These are phyloP conservation scores for Brachylomia viminalis DNA, from an alignment of 2,888 invertebrate species.

Conservation along the genomic window DNA sequence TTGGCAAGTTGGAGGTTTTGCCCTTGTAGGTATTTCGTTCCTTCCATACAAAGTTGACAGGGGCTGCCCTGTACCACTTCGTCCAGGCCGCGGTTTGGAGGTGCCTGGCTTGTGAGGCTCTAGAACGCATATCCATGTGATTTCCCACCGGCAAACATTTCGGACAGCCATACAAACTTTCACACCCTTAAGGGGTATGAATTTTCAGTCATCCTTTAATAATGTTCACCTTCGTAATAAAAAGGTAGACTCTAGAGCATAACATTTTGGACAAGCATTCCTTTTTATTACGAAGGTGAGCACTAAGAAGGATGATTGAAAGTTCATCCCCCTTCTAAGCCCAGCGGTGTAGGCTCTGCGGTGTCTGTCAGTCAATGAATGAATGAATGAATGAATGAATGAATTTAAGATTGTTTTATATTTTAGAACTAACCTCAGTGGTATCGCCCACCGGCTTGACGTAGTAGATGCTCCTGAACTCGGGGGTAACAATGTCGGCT, in stretches of 20 bases:
- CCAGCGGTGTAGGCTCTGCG: neutral
- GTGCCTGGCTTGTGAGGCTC: no score
- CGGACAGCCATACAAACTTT: neutral
- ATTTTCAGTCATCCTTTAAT: neutral
- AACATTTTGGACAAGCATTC: no score
- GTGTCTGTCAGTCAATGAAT: neutral
- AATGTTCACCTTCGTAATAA: neutral
- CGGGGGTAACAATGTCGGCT: slow-evolving; percentile 89
- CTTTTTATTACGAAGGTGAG: no score
- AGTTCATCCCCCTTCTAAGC: no score
- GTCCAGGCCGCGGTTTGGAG: no score
- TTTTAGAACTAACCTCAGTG: slow-evolving; percentile 88
- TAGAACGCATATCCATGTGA: no score
- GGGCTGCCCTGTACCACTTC: no score
- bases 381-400: neutral
- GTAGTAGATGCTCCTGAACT: slow-evolving; percentile 93
- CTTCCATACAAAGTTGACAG: no score
- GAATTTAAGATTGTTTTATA: neutral
- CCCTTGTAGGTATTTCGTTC: no score
- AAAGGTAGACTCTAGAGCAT: no score
- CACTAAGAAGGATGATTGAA: no score
- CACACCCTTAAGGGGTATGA: neutral
- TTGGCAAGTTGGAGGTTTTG: no score
- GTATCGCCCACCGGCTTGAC: slow-evolving; percentile 94
- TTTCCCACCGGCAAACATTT: neutral